phyloP scores from a whole-genome alignment of 2,113 vertebrate genomes.

The Eublepharis macularius region DNA sequence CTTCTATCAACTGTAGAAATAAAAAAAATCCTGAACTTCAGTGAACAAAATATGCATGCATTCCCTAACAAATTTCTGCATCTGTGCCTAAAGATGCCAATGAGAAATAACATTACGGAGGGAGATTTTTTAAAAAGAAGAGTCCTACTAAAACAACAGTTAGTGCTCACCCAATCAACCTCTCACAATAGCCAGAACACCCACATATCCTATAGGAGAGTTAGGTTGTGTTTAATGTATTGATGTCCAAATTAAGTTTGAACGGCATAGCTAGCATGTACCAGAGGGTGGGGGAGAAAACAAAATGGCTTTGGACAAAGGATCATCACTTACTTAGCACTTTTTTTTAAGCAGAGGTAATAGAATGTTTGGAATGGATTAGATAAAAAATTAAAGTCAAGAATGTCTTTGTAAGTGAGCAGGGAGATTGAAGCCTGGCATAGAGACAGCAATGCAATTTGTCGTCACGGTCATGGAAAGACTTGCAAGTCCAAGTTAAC shows the following conservation, averaged over 20 bases:
- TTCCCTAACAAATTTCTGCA: too few relatives aligned
- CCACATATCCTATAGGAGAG: too few relatives aligned
- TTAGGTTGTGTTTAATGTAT: too few relatives aligned
- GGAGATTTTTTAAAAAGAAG: too few relatives aligned
- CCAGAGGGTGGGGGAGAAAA: background rate
- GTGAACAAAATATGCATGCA: too few relatives aligned
- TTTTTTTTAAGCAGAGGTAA: slow-evolving; percentile 9
- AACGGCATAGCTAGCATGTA: background rate
- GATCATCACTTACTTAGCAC: background rate
- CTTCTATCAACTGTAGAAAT: too few relatives aligned
- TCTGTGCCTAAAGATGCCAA: too few relatives aligned
- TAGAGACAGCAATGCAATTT: background rate
- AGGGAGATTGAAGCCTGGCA: slow-evolving; percentile 26
- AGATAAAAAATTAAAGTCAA: slow-evolving; percentile 11
- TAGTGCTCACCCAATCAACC: too few relatives aligned
- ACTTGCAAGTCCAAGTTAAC: background rate
- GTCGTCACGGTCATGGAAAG: slow-evolving; percentile 3
- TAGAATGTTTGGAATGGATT: background rate
- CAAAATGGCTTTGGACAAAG: background rate
- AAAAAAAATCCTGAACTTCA: too few relatives aligned
- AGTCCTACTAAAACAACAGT: too few relatives aligned
- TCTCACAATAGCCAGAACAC: too few relatives aligned
- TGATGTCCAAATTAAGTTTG: background rate
- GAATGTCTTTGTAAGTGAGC: slow-evolving; percentile 20
- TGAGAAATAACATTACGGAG: too few relatives aligned